Evolutionary conservation across 2,113 vertebrate species (phyloP), one percentile per base, ranked within the genome.

Genomic region (Apus apus): DNA sequence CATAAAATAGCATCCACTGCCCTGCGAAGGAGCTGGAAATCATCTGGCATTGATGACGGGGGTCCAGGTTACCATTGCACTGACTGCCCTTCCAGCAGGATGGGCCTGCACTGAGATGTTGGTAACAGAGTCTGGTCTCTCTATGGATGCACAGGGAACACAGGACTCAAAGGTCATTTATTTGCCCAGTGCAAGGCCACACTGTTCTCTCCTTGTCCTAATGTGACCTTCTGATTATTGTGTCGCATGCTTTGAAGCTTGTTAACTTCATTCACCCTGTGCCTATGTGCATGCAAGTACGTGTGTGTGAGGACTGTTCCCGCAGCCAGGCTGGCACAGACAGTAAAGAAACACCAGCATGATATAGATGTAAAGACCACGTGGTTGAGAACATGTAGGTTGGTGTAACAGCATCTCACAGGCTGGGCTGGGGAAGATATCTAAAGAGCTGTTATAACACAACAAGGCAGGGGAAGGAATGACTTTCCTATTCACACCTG

Each of bases 201-300:
- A 0, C 64, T 85, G 82, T 62, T 76, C 82, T 77, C 43, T 81
- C 75, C 48, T 29, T 67, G 80, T 84, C 93, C 90, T 80, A 81
- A 89, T 85, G 36, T 87, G 87, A 96, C 94, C 81, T 84, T 78
- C 50, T 91, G 91, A 89, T 76, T 85, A 34, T 70, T 0, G 5
- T 26, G 54, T 48, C 12, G 15, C 58, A 46, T 61, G 86, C 84
- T 93, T 78, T 92, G 91, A 91, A 91, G 67, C 36, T 91, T 83
- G 72, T 93, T 96, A 96, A 93, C 58, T 85, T 26, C 62, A 58
- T 54, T 34, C 56, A 5, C 58, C 48, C 58, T 1, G 14, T 60
- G 57, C 38, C 56, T 34, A 1, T 8, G 61, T 23, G 7, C 36
- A 8, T 18, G 34, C 14, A 80, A 30, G 53, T 58, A 21, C 11